Evolutionary conservation across 1,140 invertebrate genomes (phyloP).

Genomic region (Plodia interpunctella): DNA sequence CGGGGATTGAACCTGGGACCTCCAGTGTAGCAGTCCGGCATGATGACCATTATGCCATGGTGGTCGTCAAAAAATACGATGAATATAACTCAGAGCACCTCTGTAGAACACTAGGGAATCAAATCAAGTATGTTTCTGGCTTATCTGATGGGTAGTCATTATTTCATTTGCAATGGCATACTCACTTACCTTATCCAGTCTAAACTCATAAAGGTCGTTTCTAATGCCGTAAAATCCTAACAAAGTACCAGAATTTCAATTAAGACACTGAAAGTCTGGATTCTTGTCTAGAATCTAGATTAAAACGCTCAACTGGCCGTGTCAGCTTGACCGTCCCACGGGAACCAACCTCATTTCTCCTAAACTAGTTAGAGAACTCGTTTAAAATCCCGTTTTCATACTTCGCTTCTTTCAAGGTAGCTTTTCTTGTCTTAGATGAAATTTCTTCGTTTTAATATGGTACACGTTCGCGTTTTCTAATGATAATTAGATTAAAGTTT

Average conservation of each 20-base stretch:
- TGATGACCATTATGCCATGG: no score
- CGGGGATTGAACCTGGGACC: no score
- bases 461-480: no score
- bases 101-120: no score
- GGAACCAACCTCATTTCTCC: background rate
- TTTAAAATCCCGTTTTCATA: background rate
- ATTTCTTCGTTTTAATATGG: background rate
- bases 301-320: background rate
- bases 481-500: slow-evolving; percentile 7
- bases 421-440: background rate
- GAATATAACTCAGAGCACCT: no score
- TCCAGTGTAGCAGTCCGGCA: no score
- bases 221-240: background rate
- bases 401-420: background rate
- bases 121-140: no score
- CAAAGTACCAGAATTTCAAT: background rate
- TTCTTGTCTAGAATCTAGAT: slow-evolving; percentile 3
- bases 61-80: no score
- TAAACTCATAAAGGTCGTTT: background rate
- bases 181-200: background rate
- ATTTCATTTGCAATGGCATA: no score
- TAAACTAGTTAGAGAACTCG: slow-evolving; percentile 1
- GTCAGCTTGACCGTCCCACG: slow-evolving; percentile 1
- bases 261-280: background rate
- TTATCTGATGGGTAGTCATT: no score